Percentiles rank a stretch among this genome's conserved stretches.
Evolutionary conservation across 2,113 vertebrate genomes (phyloP).

Genomic region (Butorides virescens): DNA sequence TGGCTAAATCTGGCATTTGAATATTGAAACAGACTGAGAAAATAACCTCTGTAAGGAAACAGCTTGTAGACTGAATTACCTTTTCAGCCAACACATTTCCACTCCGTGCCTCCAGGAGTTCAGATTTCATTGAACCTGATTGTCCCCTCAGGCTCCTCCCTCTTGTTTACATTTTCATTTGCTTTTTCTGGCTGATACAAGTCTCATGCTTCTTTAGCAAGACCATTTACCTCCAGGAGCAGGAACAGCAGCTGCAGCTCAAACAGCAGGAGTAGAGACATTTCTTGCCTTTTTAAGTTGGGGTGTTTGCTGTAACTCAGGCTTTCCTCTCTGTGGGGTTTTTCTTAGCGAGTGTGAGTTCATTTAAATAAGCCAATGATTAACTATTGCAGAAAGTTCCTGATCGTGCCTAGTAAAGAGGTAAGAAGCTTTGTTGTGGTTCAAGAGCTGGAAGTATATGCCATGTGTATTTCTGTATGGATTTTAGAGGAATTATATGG

Average conservation of each 20-base stretch:
- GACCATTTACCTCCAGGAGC: conserved; percentile 64
- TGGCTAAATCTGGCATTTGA: neutral
- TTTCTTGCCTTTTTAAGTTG: neutral
- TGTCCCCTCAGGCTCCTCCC: conserved; percentile 69
- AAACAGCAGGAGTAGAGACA: neutral
- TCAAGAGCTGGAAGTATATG: neutral
- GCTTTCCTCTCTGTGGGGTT: neutral
- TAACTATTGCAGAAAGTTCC: neutral
- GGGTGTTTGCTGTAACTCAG: neutral
- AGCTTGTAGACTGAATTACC: neutral
- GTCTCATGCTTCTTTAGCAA: conserved; percentile 62
- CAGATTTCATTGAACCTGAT: conserved; percentile 75
- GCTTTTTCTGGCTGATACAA: conserved; percentile 78
- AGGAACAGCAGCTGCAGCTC: neutral
- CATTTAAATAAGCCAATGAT: neutral
- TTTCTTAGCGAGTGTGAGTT: neutral
- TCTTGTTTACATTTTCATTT: conserved; percentile 84
- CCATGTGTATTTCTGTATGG: neutral
- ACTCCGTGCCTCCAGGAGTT: conserved; percentile 63
- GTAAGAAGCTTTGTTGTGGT: conserved; percentile 42
- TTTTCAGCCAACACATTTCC: neutral
- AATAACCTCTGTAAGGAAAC: neutral
- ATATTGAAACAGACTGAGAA: neutral
- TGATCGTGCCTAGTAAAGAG: neutral
- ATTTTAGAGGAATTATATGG: neutral